Conservation (phyloP, 2,113 vertebrate genomes). For the Agapornis roseicollis region DNA sequence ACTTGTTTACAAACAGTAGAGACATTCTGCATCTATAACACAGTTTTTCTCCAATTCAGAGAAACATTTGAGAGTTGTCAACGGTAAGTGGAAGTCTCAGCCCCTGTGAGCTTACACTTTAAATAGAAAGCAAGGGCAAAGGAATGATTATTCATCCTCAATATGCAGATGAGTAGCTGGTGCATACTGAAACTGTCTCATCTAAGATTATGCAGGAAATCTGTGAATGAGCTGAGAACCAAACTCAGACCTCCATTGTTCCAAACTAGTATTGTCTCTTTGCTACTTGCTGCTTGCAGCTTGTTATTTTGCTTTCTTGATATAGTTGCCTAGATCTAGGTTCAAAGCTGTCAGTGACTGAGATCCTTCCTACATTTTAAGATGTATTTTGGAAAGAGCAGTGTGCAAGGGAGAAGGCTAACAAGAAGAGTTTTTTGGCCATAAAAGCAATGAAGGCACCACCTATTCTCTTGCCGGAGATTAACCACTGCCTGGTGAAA, state of each 20-base stretch:
- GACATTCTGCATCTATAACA: background rate
- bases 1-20: conserved; percentile 18
- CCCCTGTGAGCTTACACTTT: conserved; percentile 13
- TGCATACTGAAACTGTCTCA: background rate
- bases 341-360: background rate
- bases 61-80: conserved; percentile 16
- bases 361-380: background rate
- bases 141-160: conserved; percentile 24
- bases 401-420: background rate
- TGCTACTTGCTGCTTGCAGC: background rate
- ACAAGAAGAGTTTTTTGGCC: background rate
- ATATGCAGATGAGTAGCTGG: conserved; percentile 42
- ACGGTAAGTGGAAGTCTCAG: conserved; percentile 30
- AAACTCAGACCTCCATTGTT: background rate
- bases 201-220: background rate
- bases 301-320: background rate
- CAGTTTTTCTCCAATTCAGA: conserved; percentile 20
- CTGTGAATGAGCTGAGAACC: conserved; percentile 4
- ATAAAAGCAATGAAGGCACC: background rate
- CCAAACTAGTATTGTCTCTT: background rate
- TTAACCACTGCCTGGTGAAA: background rate
- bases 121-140: conserved; percentile 55
- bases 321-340: background rate
- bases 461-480: background rate
- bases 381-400: background rate